Conservation (phyloP, 2,888 invertebrate genomes). For the Notodonta ziczac region DNA sequence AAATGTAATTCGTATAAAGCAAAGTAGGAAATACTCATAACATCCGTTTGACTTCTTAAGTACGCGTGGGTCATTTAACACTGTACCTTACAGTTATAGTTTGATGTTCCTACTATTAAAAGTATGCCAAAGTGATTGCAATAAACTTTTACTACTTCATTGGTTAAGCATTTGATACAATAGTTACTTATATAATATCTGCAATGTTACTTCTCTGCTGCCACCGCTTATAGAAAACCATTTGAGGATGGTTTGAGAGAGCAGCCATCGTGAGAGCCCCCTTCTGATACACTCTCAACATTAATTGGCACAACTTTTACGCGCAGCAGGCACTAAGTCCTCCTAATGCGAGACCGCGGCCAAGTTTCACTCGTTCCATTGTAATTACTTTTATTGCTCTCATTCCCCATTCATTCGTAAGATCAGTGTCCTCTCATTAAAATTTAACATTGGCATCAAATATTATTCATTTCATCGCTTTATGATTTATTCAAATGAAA, state of each 20-base stretch:
- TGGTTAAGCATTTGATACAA: constrained; percentile 24
- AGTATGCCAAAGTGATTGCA: constrained; percentile 20
- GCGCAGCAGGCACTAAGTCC: constrained; percentile 64
- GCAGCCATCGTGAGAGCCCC: constrained; percentile 26
- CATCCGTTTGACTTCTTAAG: background rate
- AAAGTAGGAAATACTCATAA: background rate
- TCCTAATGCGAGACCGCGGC: constrained; percentile 62
- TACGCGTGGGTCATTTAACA: background rate
- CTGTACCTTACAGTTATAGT: background rate
- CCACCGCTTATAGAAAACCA: constrained; percentile 12
- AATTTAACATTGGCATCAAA: constrained; percentile 24
- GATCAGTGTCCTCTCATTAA: constrained; percentile 50
- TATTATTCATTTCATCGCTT: constrained; percentile 7
- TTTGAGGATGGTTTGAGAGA: constrained; percentile 28
- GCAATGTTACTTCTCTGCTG: background rate
- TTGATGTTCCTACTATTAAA: constrained; percentile 13
- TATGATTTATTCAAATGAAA: background rate
- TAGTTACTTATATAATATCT: constrained; percentile 15
- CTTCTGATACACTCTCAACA: constrained; percentile 50
- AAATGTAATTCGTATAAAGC: background rate
- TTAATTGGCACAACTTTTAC: constrained; percentile 68
- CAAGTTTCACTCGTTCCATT: constrained; percentile 65
- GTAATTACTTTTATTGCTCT: constrained; percentile 72
- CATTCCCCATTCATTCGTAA: constrained; percentile 61
- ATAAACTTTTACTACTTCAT: constrained; percentile 18